Conservation (phyloP, 2,888 invertebrate genomes). For the Sympetrum striolatum region DNA sequence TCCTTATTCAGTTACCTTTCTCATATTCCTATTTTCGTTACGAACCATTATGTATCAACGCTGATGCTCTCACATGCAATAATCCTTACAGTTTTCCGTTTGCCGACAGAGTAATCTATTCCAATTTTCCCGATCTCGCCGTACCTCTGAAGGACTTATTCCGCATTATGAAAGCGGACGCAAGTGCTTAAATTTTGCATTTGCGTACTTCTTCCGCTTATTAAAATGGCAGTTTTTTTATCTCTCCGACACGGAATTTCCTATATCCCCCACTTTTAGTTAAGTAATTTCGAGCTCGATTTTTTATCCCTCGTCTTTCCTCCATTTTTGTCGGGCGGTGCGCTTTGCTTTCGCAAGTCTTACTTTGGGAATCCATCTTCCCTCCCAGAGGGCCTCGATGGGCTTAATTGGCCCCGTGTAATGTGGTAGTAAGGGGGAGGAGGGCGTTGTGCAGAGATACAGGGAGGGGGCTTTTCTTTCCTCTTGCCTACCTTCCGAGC, state of each 20-base stretch:
- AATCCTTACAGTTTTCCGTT: no score
- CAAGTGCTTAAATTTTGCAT: background rate
- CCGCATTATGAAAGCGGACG: no score
- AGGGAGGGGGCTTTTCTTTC: background rate
- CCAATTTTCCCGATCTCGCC: no score
- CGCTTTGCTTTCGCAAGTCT: background rate
- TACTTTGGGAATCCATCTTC: background rate
- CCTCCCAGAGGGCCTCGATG: conserved; percentile 8
- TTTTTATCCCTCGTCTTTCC: background rate
- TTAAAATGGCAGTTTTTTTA: background rate
- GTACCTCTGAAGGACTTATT: no score
- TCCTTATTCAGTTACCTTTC: no score
- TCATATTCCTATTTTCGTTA: no score
- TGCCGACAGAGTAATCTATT: no score
- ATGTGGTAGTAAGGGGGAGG: conserved; percentile 12
- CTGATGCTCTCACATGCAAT: no score
- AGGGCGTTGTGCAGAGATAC: background rate
- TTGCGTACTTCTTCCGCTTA: background rate
- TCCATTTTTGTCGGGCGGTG: background rate
- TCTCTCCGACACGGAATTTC: background rate
- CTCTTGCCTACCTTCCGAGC: background rate
- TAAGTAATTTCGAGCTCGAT: background rate
- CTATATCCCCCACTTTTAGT: background rate
- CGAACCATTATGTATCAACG: no score
- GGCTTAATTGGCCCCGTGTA: conserved; percentile 43